phyloP scores from a whole-genome alignment of 53 echinoderm and acorn worm genomes.

The Glandiceps talaboti region DNA sequence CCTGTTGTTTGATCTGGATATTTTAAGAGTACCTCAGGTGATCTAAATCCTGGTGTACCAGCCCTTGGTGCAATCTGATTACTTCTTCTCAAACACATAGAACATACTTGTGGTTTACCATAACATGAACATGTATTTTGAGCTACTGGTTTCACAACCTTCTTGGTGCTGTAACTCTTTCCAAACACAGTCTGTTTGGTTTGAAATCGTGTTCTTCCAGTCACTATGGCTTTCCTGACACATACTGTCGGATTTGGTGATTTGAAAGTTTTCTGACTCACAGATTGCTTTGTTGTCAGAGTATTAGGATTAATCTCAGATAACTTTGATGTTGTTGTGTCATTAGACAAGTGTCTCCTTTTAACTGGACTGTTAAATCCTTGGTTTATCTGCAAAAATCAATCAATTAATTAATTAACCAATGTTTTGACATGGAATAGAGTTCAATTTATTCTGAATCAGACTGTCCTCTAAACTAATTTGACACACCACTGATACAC shows the following conservation, averaged over 20 bases:
- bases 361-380: too few species aligned
- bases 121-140: conserved; percentile 48
- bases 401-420: too few species aligned
- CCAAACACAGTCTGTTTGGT: background rate
- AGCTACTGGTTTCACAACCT: background rate
- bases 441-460: too few species aligned
- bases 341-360: too few species aligned
- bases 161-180: background rate
- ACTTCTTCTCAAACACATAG: conserved; percentile 46
- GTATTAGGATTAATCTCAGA: background rate
- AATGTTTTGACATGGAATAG: too few species aligned
- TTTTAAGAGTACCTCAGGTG: conserved; percentile 90
- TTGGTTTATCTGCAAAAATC: too few species aligned
- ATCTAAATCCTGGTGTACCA: conserved; percentile 89
- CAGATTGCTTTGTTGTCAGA: background rate
- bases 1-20: conserved; percentile 90
- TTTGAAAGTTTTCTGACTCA: background rate
- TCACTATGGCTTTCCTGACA: background rate
- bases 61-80: conserved; percentile 83
- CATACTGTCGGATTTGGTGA: background rate
- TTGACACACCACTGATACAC: too few species aligned
- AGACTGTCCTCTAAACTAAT: too few species aligned
- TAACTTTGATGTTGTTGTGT: too few species aligned
- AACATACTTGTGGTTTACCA: conserved; percentile 64
- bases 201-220: background rate